Base-by-base conservation (phyloP, 2,113 vertebrate genomes). In the Galbula dea region DNA sequence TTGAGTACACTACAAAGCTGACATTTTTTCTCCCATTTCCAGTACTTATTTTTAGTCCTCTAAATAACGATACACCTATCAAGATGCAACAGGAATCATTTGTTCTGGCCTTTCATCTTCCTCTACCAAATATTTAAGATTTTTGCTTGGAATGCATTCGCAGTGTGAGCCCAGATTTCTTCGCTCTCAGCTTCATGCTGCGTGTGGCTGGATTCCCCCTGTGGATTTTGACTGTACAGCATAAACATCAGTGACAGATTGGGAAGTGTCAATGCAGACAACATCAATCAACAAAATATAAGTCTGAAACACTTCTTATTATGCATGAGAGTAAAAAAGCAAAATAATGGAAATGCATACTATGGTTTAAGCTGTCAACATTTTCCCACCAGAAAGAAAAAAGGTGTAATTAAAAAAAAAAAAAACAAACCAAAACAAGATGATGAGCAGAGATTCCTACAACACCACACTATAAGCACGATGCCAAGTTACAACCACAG, bases 331-430 rank as follows among this genome's bases (percentile, higher is more conserved):
- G 97, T 92, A 89, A 92, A 97, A 97, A 96, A 92, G 94, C 96
- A 98, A 97, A 98, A 96, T 92, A 97, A 98, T 97, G 97, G 94
- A 96, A 97, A 98, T 91, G 98, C 94, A 97, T 96, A 98, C 94
- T 94, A 97, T 93, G 87, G 96, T 97, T 97, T 95, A 97, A 97
- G 86, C 97, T 96, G 96, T 95, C 96, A 95, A 97, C 97, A 96
- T 94, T 95, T 93, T 96, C 97, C 97, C 97, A 97, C 96, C 97
- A 98, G 55, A 95, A 98, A 97, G 96, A 93, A 96, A 82, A 72
- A 9, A 39, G 55, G 37, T 7, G 1, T 57, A 51, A 68, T 58
- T 43, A 4, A 30, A 80, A 67, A 72, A 46, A n/a, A 87, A 79
- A 57, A 19, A 36, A 61, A 36, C 57, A 15, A 61, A 37, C 34